phyloP scores from a whole-genome alignment of 2,888 invertebrate genomes.

The Orchesella flavescens region DNA sequence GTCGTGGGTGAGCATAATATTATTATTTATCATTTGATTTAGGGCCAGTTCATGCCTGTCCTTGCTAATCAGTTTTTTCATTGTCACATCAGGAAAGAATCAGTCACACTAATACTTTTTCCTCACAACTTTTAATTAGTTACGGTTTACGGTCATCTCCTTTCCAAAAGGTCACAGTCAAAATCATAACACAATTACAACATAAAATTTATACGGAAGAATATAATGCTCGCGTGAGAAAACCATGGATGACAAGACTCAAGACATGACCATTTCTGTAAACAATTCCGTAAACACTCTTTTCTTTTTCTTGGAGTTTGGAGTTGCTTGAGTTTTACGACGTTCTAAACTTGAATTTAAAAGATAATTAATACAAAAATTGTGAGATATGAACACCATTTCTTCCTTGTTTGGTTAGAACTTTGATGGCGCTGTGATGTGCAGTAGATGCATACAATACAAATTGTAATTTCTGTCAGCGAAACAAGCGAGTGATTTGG shows the following conservation, averaged over 20 bases:
- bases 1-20: slow-evolving; percentile 50
- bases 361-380: too few relatives aligned
- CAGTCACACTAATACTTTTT: slow-evolving; percentile 16
- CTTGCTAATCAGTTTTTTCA: slow-evolving; percentile 39
- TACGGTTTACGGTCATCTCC: slow-evolving; percentile 46
- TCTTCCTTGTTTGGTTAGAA: too few relatives aligned
- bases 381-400: too few relatives aligned
- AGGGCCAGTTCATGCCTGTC: slow-evolving; percentile 38
- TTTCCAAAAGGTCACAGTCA: slow-evolving; percentile 4
- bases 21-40: slow-evolving; percentile 47
- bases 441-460: too few relatives aligned
- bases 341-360: too few relatives aligned
- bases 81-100: slow-evolving; percentile 43
- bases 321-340: too few relatives aligned
- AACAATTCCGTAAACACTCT: too few relatives aligned
- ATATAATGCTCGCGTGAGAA: slow-evolving; percentile 25
- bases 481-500: too few relatives aligned
- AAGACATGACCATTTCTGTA: slow-evolving; percentile 13
- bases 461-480: too few relatives aligned
- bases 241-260: background rate
- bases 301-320: too few relatives aligned
- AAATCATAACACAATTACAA: background rate
- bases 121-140: background rate
- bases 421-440: too few relatives aligned
- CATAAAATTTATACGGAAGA: too few relatives aligned